Evolutionary conservation across 2,113 vertebrate genomes (phyloP), one percentile per base, ranked within the genome.

Genomic region (Rhizomys pruinosus): DNA sequence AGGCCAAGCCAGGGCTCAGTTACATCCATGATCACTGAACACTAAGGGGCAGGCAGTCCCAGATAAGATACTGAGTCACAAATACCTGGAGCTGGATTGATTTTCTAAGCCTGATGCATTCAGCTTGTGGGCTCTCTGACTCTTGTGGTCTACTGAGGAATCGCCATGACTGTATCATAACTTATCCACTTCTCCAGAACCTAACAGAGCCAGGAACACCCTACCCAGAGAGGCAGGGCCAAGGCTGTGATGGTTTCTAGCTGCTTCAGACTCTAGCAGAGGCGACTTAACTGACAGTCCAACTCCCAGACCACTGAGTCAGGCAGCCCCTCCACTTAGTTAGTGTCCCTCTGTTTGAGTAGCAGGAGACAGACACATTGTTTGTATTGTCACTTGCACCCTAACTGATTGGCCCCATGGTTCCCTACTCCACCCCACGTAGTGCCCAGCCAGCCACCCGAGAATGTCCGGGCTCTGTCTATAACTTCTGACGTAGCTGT

Each of bases 371-470:
- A 59, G 37, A 17, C 3, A 0, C 0, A 1, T 12, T 2, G 2
- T 1, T 25, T 9, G 15, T 22, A 2, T 22, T 32, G 22, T 71
- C 34, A 57, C n/a, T 63, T n/a, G 2, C 29, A n/a, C 32, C n/a
- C 68, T 42, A 27, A 89, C 72, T 89, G 37, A 89, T 72, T 6
- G 27, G 23, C 0, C 17, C 20, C 59, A 73, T 69, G 66, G 80
- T 11, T 86, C 89, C 59, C 47, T 16, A 16, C 42, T 92, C 68
- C 6, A 29, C 3, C 19, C 59, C 39, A 1, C n/a, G 7, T 98
- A 99, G 99, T 99, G 87, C 99, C 99, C 96, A 99, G 99, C 87
- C 99, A 99, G 98, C 99, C 99, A 39, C 99, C 99, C 0, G 99
- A 99, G 98, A 99, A 99, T 0, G 99, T 99, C 82, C 98, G 99